These are phyloP conservation scores for Glareola pratincola DNA, from an alignment of 2,113 vertebrate genomes.

Conservation along the genomic window DNA sequence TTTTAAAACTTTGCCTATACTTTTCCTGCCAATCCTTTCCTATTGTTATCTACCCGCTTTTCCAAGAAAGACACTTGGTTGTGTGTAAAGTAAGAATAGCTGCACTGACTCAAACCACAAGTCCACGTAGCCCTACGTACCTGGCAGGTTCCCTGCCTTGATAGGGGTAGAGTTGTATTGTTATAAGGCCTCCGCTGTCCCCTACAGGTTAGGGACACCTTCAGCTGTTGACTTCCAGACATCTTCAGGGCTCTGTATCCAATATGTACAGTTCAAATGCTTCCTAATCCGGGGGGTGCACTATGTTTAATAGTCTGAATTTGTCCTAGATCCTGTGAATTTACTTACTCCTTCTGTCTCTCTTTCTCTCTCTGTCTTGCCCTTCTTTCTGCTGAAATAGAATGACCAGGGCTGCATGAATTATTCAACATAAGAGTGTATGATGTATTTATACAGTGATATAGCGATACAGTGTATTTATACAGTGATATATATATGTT, in stretches of 20 bases:
- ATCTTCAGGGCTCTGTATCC: not conserved
- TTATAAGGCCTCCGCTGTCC: not conserved
- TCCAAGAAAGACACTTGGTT: not conserved
- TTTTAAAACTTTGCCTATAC: not conserved
- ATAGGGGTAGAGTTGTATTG: not conserved
- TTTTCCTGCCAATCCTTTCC: not conserved
- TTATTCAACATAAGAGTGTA: constrained; percentile 61
- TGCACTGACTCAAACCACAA: not conserved
- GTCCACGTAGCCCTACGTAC: not conserved
- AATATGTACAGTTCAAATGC: constrained; percentile 20
- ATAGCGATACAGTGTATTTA: constrained; percentile 59
- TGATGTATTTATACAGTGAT: constrained; percentile 63
- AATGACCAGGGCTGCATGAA: constrained; percentile 60
- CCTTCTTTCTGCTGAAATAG: constrained; percentile 46
- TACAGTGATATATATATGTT: constrained; percentile 55
- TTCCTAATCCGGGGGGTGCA: constrained; percentile 10
- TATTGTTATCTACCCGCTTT: not conserved
- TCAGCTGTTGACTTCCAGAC: constrained; percentile 10
- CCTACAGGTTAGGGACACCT: not conserved
- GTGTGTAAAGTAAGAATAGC: not conserved
- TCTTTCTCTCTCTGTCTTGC: constrained; percentile 37
- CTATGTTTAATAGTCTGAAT: constrained; percentile 37
- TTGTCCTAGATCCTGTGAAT: constrained; percentile 46
- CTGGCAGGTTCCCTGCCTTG: not conserved
- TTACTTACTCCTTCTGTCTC: constrained; percentile 30